Conservation (phyloP, 2,113 vertebrate genomes). For the Ia io region DNA sequence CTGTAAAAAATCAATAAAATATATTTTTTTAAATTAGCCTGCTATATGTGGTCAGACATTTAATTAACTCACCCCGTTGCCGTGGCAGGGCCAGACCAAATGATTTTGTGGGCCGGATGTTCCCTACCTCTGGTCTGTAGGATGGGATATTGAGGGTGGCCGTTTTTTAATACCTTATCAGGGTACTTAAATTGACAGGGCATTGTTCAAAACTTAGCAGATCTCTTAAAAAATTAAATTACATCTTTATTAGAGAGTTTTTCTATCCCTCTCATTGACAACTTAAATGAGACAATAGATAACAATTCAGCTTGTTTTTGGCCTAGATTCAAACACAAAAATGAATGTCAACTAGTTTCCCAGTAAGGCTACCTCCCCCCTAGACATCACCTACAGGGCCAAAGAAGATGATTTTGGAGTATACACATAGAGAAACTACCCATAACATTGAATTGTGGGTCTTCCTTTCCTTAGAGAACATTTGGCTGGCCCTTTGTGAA, state of each 20-base stretch:
- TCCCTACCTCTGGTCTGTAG: not conserved
- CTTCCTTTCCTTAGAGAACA: slow-evolving; percentile 39
- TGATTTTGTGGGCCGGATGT: no score
- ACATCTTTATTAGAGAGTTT: not conserved
- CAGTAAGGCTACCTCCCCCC: not conserved
- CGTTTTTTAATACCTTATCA: not conserved
- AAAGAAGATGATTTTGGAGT: not conserved
- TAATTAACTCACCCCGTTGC: no score
- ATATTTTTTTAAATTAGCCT: no score
- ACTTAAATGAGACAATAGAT: not conserved
- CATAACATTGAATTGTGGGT: not conserved
- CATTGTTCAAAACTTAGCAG: slow-evolving; percentile 13
- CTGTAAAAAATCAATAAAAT: no score
- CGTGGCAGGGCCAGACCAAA: no score
- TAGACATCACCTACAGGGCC: not conserved
- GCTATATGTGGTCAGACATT: no score
- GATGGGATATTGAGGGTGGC: not conserved
- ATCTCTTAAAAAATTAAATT: slow-evolving; percentile 35
- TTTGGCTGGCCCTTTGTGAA: not conserved
- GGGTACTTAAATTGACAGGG: slow-evolving; percentile 1
- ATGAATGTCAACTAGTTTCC: not conserved
- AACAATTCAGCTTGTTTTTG: not conserved
- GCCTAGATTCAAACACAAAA: not conserved
- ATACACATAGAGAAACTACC: not conserved
- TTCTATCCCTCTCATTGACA: not conserved